Percentiles rank a stretch among this genome's conserved stretches.
Evolutionary conservation across 2,888 invertebrate genomes (phyloP).

Genomic region (Leptopilina drosophilae): DNA sequence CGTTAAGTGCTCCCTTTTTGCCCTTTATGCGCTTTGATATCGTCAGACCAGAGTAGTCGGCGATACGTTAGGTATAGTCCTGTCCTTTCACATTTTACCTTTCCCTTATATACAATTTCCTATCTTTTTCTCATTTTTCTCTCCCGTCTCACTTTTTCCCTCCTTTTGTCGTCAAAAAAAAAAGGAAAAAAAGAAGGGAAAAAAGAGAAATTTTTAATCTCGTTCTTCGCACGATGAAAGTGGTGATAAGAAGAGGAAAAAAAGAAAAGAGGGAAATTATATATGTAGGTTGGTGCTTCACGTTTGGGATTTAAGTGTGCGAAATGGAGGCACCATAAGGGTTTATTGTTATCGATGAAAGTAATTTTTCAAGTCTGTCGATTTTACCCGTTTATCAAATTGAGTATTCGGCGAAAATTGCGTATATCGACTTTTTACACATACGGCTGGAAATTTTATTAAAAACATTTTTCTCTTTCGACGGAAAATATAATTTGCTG

Average conservation of each 20-base stretch:
- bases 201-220: constrained; percentile 61
- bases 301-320: background rate
- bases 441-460: no score
- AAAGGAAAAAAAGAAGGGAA: constrained; percentile 50
- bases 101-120: constrained; percentile 48
- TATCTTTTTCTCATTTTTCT: constrained; percentile 42
- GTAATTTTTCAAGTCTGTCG: constrained; percentile 9
- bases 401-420: background rate
- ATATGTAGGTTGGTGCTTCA: constrained; percentile 13
- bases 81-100: constrained; percentile 50
- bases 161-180: constrained; percentile 58
- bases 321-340: constrained; percentile 15
- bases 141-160: constrained; percentile 38
- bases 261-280: constrained; percentile 23
- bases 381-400: constrained; percentile 23
- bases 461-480: no score
- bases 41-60: constrained; percentile 32
- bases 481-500: no score
- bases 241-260: constrained; percentile 60
- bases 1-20: constrained; percentile 60
- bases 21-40: constrained; percentile 46
- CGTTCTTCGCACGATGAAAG: constrained; percentile 66
- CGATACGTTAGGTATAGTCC: constrained; percentile 43
- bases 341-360: constrained; percentile 36
- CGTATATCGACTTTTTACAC: no score